These are phyloP conservation scores for Marasmarcha lunaedactyla DNA, from an alignment of 2,888 invertebrate genomes.

Conservation along the genomic window DNA sequence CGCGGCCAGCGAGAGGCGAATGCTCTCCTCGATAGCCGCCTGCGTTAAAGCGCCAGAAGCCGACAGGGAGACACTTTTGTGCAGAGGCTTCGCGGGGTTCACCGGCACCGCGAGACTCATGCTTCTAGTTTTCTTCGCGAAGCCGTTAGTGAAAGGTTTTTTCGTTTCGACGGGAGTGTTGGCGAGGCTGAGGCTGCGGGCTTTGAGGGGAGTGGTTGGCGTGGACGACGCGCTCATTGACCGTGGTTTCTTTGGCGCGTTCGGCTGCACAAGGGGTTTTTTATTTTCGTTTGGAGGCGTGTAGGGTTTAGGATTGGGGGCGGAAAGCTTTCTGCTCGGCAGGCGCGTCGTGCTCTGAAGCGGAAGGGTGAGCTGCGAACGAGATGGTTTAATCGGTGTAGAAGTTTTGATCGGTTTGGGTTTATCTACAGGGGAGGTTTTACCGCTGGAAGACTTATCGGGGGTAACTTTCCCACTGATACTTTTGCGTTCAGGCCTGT, in stretches of 20 bases:
- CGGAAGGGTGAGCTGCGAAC: constrained; percentile 7
- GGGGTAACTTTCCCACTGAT: constrained; percentile 31
- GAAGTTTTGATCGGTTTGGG: constrained; percentile 27
- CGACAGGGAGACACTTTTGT: constrained; percentile 33
- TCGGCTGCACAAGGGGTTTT: constrained; percentile 22
- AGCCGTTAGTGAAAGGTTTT: constrained; percentile 29
- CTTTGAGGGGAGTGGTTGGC: constrained; percentile 20
- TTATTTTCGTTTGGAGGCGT: constrained; percentile 39
- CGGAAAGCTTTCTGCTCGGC: constrained; percentile 43
- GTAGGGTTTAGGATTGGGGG: constrained; percentile 41
- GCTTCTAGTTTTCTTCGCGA: constrained; percentile 47
- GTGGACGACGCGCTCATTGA: constrained; percentile 47
- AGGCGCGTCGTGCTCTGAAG: constrained; percentile 21
- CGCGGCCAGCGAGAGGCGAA: constrained; percentile 50
- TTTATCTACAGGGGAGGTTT: constrained; percentile 27
- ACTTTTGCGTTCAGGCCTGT: neutral
- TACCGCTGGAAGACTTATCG: constrained; percentile 32
- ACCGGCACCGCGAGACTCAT: constrained; percentile 45
- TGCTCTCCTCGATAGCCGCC: constrained; percentile 61
- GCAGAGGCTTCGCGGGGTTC: constrained; percentile 30
- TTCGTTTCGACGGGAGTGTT: constrained; percentile 43
- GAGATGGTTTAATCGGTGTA: constrained; percentile 29
- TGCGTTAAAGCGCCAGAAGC: constrained; percentile 44
- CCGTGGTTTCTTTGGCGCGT: constrained; percentile 48
- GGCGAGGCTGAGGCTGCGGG: constrained; percentile 54